Percentiles rank a stretch among this genome's conserved stretches.
Conservation (phyloP, 2,113 vertebrate genomes). For the Passerina amoena region DNA sequence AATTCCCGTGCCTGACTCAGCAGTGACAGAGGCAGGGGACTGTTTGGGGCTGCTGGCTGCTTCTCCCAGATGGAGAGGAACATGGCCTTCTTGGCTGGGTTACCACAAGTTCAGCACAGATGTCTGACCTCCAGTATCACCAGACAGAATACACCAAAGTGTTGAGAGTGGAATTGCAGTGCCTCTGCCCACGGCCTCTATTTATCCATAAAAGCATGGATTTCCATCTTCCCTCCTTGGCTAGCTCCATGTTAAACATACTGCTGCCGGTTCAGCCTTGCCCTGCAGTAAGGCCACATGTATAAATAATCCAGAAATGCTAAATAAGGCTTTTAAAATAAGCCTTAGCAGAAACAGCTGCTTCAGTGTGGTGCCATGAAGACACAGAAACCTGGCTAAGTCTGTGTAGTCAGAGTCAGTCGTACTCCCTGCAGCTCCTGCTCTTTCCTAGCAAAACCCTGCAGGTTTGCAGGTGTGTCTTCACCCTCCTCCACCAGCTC, state of each 20-base stretch:
- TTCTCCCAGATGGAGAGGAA: neutral
- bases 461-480: neutral
- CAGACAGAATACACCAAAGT: neutral
- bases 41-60: neutral
- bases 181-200: neutral
- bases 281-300: neutral
- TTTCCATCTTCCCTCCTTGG: neutral
- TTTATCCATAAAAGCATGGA: neutral
- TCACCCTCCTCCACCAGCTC: neutral
- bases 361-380: neutral
- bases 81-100: rapidly evolving
- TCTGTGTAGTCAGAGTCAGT: neutral
- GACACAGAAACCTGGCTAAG: neutral
- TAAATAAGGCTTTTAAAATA: neutral
- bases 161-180: neutral
- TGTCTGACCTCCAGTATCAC: neutral
- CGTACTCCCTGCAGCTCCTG: neutral
- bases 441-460: neutral
- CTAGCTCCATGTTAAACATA: neutral
- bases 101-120: neutral
- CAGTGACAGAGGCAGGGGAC: rapidly evolving
- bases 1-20: neutral
- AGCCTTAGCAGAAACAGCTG: neutral
- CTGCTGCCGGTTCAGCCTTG: neutral
- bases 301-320: neutral